Base-by-base conservation (phyloP, 92 coral and sea anemone genomes). In the Actinernus sp. region DNA sequence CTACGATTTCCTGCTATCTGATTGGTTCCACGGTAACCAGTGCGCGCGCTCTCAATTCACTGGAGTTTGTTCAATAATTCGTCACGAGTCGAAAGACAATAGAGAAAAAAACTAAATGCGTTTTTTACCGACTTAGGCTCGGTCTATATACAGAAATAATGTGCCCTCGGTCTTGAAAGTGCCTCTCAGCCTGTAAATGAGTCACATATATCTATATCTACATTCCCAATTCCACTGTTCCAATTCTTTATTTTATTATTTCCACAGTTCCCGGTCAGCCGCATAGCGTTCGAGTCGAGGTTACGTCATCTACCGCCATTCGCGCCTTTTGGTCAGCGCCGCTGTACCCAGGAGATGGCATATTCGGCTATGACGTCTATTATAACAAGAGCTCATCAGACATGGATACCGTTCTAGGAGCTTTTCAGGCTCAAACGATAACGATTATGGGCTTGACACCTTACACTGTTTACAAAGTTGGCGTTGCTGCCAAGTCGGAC, bases 211-310 rank as follows among this genome's bases (percentile, higher is more conserved):
- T 14, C 41, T 6, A 6, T 34, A 34, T 34, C 14, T 34, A 6
- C 6, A 14, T 34, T 34, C 41, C 41, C 14, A 6, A 14, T 34
- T 34, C 8, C 41, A 14, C 41, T 34, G 41, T 34, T 6, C 6
- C n/a, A 6, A 34, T 32, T 61, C 3, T 26, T 19, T 31, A 27
- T 28, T 37, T 56, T 31, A 14, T 11, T 43, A 20, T 28, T 4
- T 39, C 45, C 56, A 21, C 72, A 95, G 99, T 90, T 3, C 99
- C 99, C 2, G 92, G 99, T 14, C 92, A 87, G 38, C 92, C 99
- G 12, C 82, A 66, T 21, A 56, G 63, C 49, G 83, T 95, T 0
- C 23, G 65, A 26, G 81, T 82, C 0, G 71, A 29, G 19, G 96
- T 95, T 0, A 63, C 74, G 2, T 79, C 97, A 17, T 76, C 99